A percentile compares a stretch with the other conserved stretches of the same genome.
These are phyloP conservation scores for Gobionotothen gibberifrons DNA, from an alignment of 2,797 vertebrate species.

Conservation along the genomic window DNA sequence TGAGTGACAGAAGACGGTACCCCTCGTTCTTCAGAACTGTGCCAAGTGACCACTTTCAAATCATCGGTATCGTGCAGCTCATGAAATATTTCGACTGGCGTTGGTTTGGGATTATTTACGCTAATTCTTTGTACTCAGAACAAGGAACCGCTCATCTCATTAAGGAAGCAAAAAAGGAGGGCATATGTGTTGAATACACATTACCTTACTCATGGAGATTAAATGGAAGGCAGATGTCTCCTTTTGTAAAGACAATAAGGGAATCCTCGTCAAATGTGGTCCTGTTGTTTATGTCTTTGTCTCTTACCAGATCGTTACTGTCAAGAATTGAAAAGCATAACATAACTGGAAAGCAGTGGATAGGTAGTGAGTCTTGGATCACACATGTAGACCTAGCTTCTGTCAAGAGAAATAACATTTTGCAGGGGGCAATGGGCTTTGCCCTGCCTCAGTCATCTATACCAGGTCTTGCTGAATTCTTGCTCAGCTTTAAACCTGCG, in stretches of 20 bases:
- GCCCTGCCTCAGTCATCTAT: slow-evolving; percentile 65
- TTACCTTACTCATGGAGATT: slow-evolving; percentile 7
- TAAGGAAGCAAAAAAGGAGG: slow-evolving; percentile 52
- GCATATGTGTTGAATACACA: slow-evolving; percentile 73
- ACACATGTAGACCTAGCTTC: slow-evolving; percentile 64
- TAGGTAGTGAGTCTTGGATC: slow-evolving; percentile 73
- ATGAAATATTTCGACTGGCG: slow-evolving; percentile 78
- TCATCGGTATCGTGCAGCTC: slow-evolving; percentile 63
- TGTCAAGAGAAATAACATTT: slow-evolving; percentile 46
- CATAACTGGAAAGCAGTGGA: slow-evolving; percentile 74
- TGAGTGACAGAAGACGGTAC: slow-evolving; percentile 67
- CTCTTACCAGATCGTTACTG: slow-evolving; percentile 45
- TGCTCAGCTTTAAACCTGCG: slow-evolving; percentile 67
- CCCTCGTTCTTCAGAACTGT: slow-evolving; percentile 76
- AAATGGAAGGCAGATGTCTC: accelerated
- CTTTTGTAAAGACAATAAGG: slow-evolving; percentile 48
- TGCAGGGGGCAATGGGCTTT: slow-evolving; percentile 73
- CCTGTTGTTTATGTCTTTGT: slow-evolving; percentile 69
- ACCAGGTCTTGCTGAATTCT: slow-evolving; percentile 65
- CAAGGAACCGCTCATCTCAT: slow-evolving; percentile 56
- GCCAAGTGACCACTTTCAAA: slow-evolving; percentile 73
- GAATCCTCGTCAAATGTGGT: slow-evolving; percentile 67
- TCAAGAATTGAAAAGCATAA: slow-evolving; percentile 50
- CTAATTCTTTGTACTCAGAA: slow-evolving; percentile 28
- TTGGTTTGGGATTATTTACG: slow-evolving; percentile 72